Evolutionary conservation across 2,113 vertebrate species (phyloP).

Genomic region (Eulemur rufifrons): DNA sequence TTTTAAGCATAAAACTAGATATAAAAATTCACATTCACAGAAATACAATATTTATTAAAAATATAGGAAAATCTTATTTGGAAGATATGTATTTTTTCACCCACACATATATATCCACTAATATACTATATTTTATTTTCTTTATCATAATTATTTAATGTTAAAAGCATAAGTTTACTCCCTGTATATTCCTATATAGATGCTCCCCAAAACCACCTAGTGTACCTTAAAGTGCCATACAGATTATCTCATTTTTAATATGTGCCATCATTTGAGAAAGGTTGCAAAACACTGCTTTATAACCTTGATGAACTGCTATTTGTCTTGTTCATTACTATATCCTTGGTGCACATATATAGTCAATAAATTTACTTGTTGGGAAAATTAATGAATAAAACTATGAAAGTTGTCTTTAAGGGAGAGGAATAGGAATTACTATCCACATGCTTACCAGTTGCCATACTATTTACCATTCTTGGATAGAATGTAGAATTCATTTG

Average conservation of each 20-base stretch:
- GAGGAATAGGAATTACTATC: not conserved
- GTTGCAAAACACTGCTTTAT: not conserved
- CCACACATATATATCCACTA: not conserved
- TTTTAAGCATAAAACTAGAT: not conserved
- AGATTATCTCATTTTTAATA: not conserved
- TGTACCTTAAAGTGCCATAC: not conserved
- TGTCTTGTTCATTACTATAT: not conserved
- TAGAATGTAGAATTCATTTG: not conserved
- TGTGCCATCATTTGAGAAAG: not conserved
- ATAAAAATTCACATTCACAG: not conserved
- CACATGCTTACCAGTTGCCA: not conserved
- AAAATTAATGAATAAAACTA: not conserved
- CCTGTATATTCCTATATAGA: not conserved
- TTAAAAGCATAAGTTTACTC: not conserved
- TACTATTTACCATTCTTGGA: not conserved
- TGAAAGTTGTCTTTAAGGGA: not conserved
- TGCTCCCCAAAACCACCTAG: not conserved
- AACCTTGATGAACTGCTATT: not conserved
- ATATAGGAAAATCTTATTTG: not conserved
- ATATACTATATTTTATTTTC: not conserved
- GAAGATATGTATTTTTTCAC: not conserved
- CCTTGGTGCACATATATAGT: not conserved
- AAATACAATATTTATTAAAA: not conserved
- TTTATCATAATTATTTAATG: not conserved
- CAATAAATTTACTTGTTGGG: not conserved